These are phyloP conservation scores for Acipenser ruthenus DNA, from an alignment of 2,797 vertebrate genomes.

Conservation along the genomic window DNA sequence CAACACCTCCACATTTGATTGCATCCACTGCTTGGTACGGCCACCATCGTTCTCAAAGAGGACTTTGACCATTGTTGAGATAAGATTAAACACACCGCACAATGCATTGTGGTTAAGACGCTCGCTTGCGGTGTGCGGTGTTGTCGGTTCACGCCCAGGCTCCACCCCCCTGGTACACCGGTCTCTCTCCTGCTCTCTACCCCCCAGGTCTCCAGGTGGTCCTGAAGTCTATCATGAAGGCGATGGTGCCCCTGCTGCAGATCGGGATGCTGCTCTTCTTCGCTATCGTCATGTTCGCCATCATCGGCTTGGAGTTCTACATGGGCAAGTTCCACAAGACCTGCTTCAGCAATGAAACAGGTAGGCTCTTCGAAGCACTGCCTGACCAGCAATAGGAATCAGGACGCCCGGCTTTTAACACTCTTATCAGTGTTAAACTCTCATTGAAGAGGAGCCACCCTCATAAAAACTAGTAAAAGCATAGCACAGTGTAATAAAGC, in stretches of 20 bases:
- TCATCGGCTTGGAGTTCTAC: constrained; percentile 95
- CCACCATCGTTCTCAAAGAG: no score
- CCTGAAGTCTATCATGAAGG: constrained; percentile 98
- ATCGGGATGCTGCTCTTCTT: constrained; percentile 94
- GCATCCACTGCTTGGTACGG: no score
- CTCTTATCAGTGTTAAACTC: no score
- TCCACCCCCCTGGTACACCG: not conserved
- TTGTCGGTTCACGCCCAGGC: no score
- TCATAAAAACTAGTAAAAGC: no score
- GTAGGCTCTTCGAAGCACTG: constrained; percentile 48
- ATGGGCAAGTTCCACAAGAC: constrained; percentile 92
- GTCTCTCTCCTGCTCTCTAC: not conserved
- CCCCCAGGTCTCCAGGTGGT: constrained; percentile 87
- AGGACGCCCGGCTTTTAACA: not conserved
- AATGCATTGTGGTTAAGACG: no score
- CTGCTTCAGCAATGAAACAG: constrained; percentile 75
- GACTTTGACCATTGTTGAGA: no score
- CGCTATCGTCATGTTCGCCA: constrained; percentile 96
- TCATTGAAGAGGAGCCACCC: no score
- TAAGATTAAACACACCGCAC: no score
- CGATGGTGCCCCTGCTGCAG: constrained; percentile 96
- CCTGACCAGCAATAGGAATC: not conserved
- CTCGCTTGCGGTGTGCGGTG: no score
- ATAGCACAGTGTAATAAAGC: no score
- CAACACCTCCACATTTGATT: no score